Conservation (phyloP, 1,140 invertebrate genomes). For the Trichonephila clavipes region DNA sequence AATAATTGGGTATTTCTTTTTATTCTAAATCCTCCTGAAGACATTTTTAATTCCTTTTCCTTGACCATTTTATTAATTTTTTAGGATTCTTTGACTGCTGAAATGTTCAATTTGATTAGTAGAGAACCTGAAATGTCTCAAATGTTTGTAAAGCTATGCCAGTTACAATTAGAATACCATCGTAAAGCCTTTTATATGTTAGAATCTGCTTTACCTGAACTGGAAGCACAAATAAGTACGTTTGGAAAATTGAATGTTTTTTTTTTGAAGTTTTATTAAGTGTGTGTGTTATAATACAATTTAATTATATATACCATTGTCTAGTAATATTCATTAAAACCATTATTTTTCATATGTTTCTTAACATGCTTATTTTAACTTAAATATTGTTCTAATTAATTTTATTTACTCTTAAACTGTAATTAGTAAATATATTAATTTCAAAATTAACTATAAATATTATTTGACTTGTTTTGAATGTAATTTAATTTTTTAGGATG, state of each 20-base stretch:
- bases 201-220: slow-evolving; percentile 87
- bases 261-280: background rate
- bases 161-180: slow-evolving; percentile 91
- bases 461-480: too few species aligned
- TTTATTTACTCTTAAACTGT: too few species aligned
- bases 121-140: slow-evolving; percentile 91
- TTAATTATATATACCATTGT: too few species aligned
- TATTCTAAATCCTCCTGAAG: too few species aligned
- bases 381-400: too few species aligned
- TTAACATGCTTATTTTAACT: too few species aligned
- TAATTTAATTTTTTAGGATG: slow-evolving; percentile 83
- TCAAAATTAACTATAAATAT: too few species aligned
- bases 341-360: too few species aligned
- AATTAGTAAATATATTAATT: too few species aligned
- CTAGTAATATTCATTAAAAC: too few species aligned
- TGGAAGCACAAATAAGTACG: slow-evolving; percentile 73
- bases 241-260: background rate
- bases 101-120: slow-evolving; percentile 94
- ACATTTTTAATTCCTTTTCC: too few species aligned
- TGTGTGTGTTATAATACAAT: background rate
- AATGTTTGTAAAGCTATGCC: slow-evolving; percentile 90
- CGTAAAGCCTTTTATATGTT: slow-evolving; percentile 88
- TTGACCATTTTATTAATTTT: slow-evolving; percentile 56
- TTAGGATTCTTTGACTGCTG: slow-evolving; percentile 90
- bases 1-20: too few species aligned